These are phyloP conservation scores for Cherax quadricarinatus DNA, from an alignment of 1,140 invertebrate genomes.

Conservation along the genomic window DNA sequence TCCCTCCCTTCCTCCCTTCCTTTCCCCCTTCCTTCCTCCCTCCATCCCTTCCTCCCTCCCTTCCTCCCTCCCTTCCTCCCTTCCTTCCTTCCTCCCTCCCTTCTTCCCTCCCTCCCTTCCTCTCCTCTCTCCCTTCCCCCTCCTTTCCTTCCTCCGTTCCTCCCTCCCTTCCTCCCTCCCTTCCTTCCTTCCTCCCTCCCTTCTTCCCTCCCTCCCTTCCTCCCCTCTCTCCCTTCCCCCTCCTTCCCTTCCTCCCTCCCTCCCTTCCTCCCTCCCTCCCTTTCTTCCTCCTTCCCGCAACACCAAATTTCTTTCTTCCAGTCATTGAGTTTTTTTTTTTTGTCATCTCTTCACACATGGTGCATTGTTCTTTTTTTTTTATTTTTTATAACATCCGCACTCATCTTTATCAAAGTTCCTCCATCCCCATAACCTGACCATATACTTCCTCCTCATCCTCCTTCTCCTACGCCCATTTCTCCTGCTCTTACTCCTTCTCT, in stretches of 20 bases:
- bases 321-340: too few species aligned
- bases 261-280: not conserved
- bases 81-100: not conserved
- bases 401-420: too few species aligned
- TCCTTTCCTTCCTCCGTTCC: not conserved
- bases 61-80: too few species aligned
- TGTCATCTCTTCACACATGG: too few species aligned
- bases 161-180: not conserved
- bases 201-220: not conserved
- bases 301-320: too few species aligned
- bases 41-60: not conserved
- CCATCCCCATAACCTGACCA: too few species aligned
- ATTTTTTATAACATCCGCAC: too few species aligned
- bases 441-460: not conserved
- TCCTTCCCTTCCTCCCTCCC: not conserved
- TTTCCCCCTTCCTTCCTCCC: too few species aligned
- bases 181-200: not conserved
- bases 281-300: not conserved
- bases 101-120: not conserved
- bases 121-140: not conserved
- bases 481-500: not conserved
- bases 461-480: not conserved
- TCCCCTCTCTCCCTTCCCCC: not conserved
- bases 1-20: not conserved
- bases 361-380: too few species aligned